Evolutionary conservation across 2,888 invertebrate species (phyloP), one percentile per base, ranked within the genome.

Genomic region (Gymnoscelis rufifasciata): DNA sequence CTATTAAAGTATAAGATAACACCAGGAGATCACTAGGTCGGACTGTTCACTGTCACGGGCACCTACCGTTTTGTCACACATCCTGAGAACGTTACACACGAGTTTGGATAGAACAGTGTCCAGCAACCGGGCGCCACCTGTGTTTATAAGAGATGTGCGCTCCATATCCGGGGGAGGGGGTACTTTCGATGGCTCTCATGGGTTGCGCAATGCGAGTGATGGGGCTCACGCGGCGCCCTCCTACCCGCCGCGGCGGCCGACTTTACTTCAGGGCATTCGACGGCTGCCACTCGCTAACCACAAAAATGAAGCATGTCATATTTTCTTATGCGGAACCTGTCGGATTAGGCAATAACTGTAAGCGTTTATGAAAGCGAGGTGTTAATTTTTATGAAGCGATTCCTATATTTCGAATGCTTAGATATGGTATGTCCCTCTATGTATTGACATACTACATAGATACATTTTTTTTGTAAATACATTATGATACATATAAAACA

Each of bases 21-120:
- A 78, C 72, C 57, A 64, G n/a, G n/a, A n/a, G 62, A 60, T 69
- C 78, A 79, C 74, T 74, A 62, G 62, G 64, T 65, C 67, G 66
- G 47, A 47, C 23, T 40, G 43, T 51, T 54, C 56, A 48, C 49
- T 54, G 61, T 64, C 63, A 61, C 64, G 52, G 56, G 50, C 63
- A 86, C 88, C 76, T 87, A 88, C 88, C 88, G 62, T 83, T 79
- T 78, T 83, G 54, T 82, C 72, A 78, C 82, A 83, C 87, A 88
- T 88, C 74, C 75, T 83, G 77, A 62, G 62, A 57, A 69, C 71
- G 69, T 71, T 68, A 69, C 69, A 71, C 68, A 73, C 74, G 74
- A 77, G 68, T 66, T 68, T 70, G 74, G 74, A 70, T 71, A 71
- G 73, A 74, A 79, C 78, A 79, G 76, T 88, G 87, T 86, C 83